Evolutionary conservation across 2,888 invertebrate genomes (phyloP).

Genomic region (Polydrusus cervinus): DNA sequence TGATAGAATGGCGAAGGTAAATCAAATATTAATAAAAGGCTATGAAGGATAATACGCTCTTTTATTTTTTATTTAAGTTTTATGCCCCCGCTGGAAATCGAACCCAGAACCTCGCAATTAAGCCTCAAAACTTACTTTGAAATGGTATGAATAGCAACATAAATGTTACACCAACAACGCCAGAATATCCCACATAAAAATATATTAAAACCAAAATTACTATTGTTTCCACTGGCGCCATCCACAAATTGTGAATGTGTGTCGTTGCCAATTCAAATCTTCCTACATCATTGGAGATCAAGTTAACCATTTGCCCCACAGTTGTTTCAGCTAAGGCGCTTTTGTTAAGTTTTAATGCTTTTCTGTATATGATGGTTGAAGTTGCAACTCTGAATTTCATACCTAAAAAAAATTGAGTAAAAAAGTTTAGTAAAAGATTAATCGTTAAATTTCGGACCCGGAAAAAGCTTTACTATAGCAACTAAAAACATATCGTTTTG

Average conservation of each 20-base stretch:
- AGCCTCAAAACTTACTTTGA: slow-evolving; percentile 68
- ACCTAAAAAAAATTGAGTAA: slow-evolving; percentile 28
- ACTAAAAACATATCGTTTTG: no score
- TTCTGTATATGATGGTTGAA: slow-evolving; percentile 88
- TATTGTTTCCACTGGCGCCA: slow-evolving; percentile 78
- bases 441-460: no score
- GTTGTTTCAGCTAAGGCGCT: slow-evolving; percentile 88
- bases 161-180: slow-evolving; percentile 68
- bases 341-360: slow-evolving; percentile 80
- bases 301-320: slow-evolving; percentile 75
- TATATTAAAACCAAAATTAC: slow-evolving; percentile 74
- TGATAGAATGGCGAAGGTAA: no score
- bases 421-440: no score
- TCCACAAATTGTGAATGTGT: slow-evolving; percentile 54
- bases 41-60: no score
- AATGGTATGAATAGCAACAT: slow-evolving; percentile 66
- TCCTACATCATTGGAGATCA: slow-evolving; percentile 89
- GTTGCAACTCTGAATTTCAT: slow-evolving; percentile 88
- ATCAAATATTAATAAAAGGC: no score
- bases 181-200: slow-evolving; percentile 68
- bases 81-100: no score
- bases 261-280: slow-evolving; percentile 78
- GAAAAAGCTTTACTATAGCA: no score
- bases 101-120: no score
- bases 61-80: no score